Base-by-base conservation (phyloP, 2,888 invertebrate genomes). In the Chouioia cunea region DNA sequence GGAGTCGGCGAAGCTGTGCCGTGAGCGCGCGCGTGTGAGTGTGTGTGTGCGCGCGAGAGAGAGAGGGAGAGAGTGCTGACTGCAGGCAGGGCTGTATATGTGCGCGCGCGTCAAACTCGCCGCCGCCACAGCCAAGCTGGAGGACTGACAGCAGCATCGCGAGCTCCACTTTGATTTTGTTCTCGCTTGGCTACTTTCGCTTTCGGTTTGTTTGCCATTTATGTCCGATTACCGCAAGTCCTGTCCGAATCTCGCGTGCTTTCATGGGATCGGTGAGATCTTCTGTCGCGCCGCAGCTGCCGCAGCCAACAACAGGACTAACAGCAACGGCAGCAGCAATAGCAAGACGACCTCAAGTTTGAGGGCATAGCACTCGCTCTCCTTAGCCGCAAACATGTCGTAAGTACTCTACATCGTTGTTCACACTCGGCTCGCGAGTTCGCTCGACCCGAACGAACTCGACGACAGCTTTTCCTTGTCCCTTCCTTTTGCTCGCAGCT, bases 251-350 rank as follows among this genome's bases (percentile, higher is more conserved):
- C 82, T 84, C 81, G 83, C 82, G 81, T 85, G 84, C 81, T 84
- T 85, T 84, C 82, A 85, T 85, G 85, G 84, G 80, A 83, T 85
- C 82, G 81, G 85, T 79, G 85, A 85, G 77, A 81, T 83, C 79
- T 76, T 83, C 78, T 82, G 84, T 78, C 81, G 81, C 73, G 82
- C 82, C 48, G 36, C 59, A 57, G 20, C 69, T 57, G 60, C 50
- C 48, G n/a, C 27, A 56, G 27, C 56, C 54, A 36, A 12, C 46
- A 65, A 2, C 50, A 57, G 27, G 12, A 60, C 23, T 22, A 60
- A n/a, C 63, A 27, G 48, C 56, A 43, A 23, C 44, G 58, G 36
- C 44, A 48, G 43, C 58, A 57, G 1, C 56, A 44, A 3, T 43
- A 36, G 57, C 47, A 67, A 59, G 64, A 68, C 59, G 22, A 46